phyloP scores from a whole-genome alignment of 2,797 vertebrate species.

The Sebastes hopkinsi region DNA sequence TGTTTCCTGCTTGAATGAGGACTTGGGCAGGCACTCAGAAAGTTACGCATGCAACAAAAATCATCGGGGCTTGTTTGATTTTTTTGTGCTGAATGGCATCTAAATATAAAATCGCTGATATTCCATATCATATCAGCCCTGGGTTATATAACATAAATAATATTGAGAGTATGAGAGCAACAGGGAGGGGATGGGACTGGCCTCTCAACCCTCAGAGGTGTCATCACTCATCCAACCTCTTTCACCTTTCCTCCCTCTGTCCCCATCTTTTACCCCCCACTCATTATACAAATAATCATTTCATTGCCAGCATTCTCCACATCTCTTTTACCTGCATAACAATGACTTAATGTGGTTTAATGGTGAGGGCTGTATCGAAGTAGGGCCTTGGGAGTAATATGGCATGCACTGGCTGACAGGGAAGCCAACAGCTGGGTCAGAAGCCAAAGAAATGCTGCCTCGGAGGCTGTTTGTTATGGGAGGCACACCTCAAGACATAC shows the following conservation, averaged over 20 bases:
- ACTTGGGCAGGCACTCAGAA: not conserved
- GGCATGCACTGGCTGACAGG: conserved; percentile 26
- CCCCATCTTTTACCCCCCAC: conserved; percentile 15
- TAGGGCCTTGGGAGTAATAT: conserved; percentile 29
- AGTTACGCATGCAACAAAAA: not conserved
- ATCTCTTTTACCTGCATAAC: conserved; percentile 24
- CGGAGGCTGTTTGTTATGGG: conserved; percentile 22
- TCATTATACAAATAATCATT: conserved; percentile 31
- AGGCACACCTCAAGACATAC: not conserved
- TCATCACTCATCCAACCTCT: conserved; percentile 33
- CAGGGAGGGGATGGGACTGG: not conserved
- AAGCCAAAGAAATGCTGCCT: conserved; percentile 37
- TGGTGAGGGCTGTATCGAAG: conserved; percentile 8
- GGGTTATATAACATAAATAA: not conserved
- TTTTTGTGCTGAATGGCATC: not conserved
- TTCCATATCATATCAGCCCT: not conserved
- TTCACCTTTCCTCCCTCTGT: conserved; percentile 18
- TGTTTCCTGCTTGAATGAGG: not conserved
- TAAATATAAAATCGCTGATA: not conserved
- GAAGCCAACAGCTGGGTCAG: conserved; percentile 36
- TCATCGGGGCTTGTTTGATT: not conserved
- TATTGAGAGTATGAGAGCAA: not conserved
- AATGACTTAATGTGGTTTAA: conserved; percentile 39
- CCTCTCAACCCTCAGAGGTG: conserved; percentile 20
- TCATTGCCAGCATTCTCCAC: conserved; percentile 19